These are phyloP conservation scores for Caloenas nicobarica DNA, from an alignment of 2,113 vertebrate genomes.

Conservation along the genomic window DNA sequence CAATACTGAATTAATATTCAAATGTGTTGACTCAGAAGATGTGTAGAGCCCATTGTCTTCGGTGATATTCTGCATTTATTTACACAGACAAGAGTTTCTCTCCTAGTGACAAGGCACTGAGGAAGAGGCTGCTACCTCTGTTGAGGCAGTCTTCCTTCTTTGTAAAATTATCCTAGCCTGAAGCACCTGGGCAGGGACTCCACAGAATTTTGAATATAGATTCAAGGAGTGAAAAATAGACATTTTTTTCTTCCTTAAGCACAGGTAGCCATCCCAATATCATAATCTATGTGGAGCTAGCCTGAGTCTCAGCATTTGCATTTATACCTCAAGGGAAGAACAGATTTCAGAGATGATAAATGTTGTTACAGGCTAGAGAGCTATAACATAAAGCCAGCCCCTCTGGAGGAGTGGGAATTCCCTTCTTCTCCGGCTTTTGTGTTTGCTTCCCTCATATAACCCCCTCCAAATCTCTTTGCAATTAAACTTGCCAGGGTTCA, in stretches of 20 bases:
- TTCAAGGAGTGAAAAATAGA: neutral
- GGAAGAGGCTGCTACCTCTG: neutral
- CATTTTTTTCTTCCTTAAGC: neutral
- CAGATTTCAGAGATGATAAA: neutral
- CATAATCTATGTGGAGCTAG: neutral
- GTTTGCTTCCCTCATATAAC: neutral
- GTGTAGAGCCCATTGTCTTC: neutral
- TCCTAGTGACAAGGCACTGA: accelerated
- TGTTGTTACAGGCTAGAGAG: neutral
- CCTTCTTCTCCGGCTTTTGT: neutral
- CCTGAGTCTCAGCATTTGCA: neutral
- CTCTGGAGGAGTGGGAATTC: neutral
- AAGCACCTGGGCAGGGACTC: neutral
- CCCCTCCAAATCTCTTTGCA: neutral
- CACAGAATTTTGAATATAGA: neutral
- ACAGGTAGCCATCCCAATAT: neutral
- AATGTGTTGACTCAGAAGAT: neutral
- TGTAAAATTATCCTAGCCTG: neutral
- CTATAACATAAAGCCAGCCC: neutral
- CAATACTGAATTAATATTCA: neutral
- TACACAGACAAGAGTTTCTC: neutral
- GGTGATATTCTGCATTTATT: neutral
- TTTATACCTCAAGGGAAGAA: neutral
- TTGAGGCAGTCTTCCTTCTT: neutral
- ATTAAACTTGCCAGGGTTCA: neutral